Evolutionary conservation across 2,113 vertebrate species (phyloP).

Genomic region (Callopanchax toddi): DNA sequence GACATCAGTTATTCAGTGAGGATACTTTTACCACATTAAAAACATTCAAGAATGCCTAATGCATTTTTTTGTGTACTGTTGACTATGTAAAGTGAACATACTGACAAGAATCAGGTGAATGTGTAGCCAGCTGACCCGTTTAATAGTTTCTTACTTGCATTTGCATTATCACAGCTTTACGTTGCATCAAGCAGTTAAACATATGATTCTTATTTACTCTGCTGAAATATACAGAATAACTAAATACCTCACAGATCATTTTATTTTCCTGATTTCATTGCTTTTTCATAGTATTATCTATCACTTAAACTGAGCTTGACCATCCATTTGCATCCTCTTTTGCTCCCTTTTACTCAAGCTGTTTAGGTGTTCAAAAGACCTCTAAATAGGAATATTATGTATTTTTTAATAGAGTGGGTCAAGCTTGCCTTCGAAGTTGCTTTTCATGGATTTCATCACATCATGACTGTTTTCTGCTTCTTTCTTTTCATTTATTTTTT

Average conservation of each 20-base stretch:
- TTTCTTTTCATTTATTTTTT: slow-evolving; percentile 65
- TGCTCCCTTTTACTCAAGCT: slow-evolving; percentile 5
- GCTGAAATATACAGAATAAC: slow-evolving; percentile 8
- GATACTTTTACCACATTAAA: neutral
- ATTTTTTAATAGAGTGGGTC: neutral
- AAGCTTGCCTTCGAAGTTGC: slow-evolving; percentile 34
- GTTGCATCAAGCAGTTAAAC: slow-evolving; percentile 24
- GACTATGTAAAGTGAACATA: neutral
- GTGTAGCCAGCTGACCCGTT: neutral
- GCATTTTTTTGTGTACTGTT: slow-evolving; percentile 17
- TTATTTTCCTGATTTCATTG: slow-evolving; percentile 10
- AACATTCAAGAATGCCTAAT: neutral
- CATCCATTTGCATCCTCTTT: neutral
- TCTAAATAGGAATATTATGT: slow-evolving; percentile 6
- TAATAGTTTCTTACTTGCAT: slow-evolving; percentile 25
- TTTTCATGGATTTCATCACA: slow-evolving; percentile 67
- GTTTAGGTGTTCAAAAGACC: slow-evolving; percentile 7
- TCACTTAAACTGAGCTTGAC: slow-evolving; percentile 4
- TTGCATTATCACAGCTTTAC: slow-evolving; percentile 33
- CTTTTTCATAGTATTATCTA: slow-evolving; percentile 5
- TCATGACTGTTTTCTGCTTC: slow-evolving; percentile 70
- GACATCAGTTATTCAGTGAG: neutral
- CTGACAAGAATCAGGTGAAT: slow-evolving; percentile 7
- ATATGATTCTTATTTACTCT: slow-evolving; percentile 10
- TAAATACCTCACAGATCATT: slow-evolving; percentile 5